phyloP scores from a whole-genome alignment of 2,888 invertebrate genomes.

The Rhagophthalmus giganteus region DNA sequence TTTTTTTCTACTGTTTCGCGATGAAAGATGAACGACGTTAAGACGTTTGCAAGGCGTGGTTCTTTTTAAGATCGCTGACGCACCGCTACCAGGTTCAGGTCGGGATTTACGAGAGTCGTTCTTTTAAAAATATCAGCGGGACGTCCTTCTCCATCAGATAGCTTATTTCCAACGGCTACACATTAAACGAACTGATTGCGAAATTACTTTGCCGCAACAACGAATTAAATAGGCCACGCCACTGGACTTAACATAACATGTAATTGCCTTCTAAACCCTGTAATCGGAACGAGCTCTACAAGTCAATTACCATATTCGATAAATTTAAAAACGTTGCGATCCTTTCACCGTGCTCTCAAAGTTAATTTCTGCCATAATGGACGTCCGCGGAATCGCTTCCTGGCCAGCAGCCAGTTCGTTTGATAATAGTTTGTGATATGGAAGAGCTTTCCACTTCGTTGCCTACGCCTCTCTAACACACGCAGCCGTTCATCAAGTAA shows the following conservation, averaged over 20 bases:
- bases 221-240: no score
- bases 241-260: no score
- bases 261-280: no score
- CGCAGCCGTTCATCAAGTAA: constrained; percentile 35
- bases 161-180: no score
- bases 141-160: no score
- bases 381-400: constrained; percentile 31
- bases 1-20: constrained; percentile 24
- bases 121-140: no score
- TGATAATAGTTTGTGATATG: constrained; percentile 36
- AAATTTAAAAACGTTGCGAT: constrained; percentile 14
- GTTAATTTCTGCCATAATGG: constrained; percentile 5
- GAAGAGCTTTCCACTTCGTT: constrained; percentile 36
- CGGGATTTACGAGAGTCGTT: no score
- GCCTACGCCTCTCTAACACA: constrained; percentile 32
- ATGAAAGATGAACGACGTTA: constrained; percentile 5
- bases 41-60: constrained; percentile 21
- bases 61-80: no score
- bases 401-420: constrained; percentile 37
- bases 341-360: constrained; percentile 18
- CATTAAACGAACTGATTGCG: no score
- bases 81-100: no score
- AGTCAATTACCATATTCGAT: neutral
- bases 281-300: neutral
- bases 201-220: no score